Conservation (phyloP, 2,113 vertebrate genomes). For the Clarias batrachus region DNA sequence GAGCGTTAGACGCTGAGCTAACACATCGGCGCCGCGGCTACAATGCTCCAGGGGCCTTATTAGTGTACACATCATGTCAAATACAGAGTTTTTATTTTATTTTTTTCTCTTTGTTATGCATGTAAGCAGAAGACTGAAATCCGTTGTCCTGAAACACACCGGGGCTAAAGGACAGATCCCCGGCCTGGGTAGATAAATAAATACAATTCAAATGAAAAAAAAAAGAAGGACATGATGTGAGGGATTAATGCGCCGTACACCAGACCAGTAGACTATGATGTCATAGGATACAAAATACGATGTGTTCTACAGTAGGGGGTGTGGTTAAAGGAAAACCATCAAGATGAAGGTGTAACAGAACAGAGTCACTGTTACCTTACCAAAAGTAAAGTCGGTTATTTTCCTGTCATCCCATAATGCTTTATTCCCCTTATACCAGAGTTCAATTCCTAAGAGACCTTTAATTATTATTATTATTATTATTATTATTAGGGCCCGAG, state of each 20-base stretch:
- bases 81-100: slow-evolving; percentile 14
- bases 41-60: slow-evolving; percentile 44
- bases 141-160: slow-evolving; percentile 14
- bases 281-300: neutral
- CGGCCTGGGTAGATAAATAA: neutral
- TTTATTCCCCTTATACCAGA: neutral
- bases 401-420: neutral
- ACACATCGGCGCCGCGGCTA: slow-evolving; percentile 20
- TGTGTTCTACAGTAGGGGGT: neutral
- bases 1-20: slow-evolving; percentile 20
- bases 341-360: neutral
- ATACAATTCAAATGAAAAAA: neutral
- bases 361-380: neutral
- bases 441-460: neutral
- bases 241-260: neutral
- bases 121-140: slow-evolving; percentile 21
- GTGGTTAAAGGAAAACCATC: neutral
- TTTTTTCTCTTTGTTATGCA: slow-evolving; percentile 6
- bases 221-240: neutral
- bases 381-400: neutral
- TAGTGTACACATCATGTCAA: slow-evolving; percentile 44
- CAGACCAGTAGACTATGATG: neutral
- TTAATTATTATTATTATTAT: too few relatives aligned
- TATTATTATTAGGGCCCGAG: too few relatives aligned
- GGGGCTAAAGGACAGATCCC: neutral